Evolutionary conservation across 2,888 invertebrate genomes (phyloP).

Genomic region (Phyllotreta cruciferae): DNA sequence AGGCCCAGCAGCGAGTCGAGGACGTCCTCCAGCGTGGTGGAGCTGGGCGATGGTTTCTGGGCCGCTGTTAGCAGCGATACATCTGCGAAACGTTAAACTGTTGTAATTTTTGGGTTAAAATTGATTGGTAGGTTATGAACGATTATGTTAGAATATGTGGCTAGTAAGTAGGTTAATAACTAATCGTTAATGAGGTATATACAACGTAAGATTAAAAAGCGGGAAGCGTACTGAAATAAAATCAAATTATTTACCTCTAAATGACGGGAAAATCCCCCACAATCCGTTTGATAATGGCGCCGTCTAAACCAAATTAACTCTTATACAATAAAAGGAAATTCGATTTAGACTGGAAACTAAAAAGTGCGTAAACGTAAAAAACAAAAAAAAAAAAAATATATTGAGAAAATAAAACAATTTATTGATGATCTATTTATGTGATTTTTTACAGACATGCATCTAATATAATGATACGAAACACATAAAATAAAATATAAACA

Average conservation of each 20-base stretch:
- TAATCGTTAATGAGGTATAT: neutral
- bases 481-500: constrained; percentile 35
- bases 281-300: constrained; percentile 3
- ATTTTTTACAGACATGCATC: constrained; percentile 43
- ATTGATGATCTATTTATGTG: constrained; percentile 42
- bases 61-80: constrained; percentile 59
- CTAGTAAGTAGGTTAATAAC: constrained; percentile 52
- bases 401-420: constrained; percentile 52
- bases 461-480: constrained; percentile 39
- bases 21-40: constrained; percentile 92
- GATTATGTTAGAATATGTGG: neutral
- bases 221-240: neutral
- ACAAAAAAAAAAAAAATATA: constrained; percentile 41
- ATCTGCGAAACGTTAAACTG: constrained; percentile 40
- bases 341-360: neutral
- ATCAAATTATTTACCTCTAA: neutral
- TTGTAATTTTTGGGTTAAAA: no score
- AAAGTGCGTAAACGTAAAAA: constrained; percentile 55
- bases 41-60: constrained; percentile 76
- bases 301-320: constrained; percentile 2
- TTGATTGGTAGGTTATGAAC: no score
- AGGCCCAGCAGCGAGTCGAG: constrained; percentile 90
- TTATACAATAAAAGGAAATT: neutral
- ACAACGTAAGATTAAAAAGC: no score
- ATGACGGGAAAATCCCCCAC: neutral